Evolutionary conservation across 2,888 invertebrate genomes (phyloP), one percentile per base, ranked within the genome.

Genomic region (Lepeophtheirus nordmannii): DNA sequence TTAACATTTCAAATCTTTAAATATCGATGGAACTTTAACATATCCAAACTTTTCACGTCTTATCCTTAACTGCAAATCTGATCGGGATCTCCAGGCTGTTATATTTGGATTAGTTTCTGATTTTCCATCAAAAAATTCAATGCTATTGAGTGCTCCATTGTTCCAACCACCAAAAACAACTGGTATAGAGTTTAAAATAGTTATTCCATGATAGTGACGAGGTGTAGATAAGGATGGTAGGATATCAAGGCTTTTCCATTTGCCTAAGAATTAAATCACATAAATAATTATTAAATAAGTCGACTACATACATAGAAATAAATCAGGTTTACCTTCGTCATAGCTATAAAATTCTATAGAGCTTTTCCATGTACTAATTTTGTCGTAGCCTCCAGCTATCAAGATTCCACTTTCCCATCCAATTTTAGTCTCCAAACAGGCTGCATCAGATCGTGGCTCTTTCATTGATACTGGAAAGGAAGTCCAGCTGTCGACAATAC

Each of bases 81-180:
- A n/a, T 17, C 53, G 53, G 1, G 53, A 17, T n/a, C 53, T 14
- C 53, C 53, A 46, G 5, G 53, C 5, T 2, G 5, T 8, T n/a
- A 5, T 46, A 12, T 22, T 14, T 9, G 5, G 1, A 14, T 9
- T 22, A 7, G 2, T 22, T 1, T 58, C 23, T 8, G 20, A 30
- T 20, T 37, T 30, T 22, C 53, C 22, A 38, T 63, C 37, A 12
- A 63, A 22, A 14, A 14, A n/a, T 17, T 63, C 63, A 46, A 63
- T 56, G 46, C 46, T 46, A 17, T n/a, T 56, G 23, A 63, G 23
- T 10, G 56, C 20, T 46, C 63, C 63, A 53, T 63, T 63, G 63
- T 63, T 63, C 63, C 63, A 63, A 12, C 63, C 63, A 14, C 63
- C 63, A 56, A 63, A 56, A 30, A 63, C 22, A 23, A 53, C 22